Percentiles rank a stretch among this genome's conserved stretches.
Evolutionary conservation across 2,797 vertebrate genomes (phyloP).

Genomic region (Lepidocolaptes lacrymiger): DNA sequence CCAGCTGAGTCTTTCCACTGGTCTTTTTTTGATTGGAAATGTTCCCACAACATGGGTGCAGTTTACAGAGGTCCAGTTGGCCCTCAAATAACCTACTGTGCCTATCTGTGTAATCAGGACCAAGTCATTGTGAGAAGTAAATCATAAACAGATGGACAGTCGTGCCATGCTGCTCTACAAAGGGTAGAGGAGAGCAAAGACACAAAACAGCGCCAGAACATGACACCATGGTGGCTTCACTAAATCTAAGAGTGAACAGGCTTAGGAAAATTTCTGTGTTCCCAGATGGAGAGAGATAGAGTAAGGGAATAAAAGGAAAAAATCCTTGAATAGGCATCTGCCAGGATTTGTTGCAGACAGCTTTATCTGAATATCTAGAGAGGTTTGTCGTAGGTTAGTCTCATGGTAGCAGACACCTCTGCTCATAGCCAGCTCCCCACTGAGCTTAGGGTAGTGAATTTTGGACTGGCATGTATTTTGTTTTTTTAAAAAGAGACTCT

Average conservation of each 20-base stretch:
- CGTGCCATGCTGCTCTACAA: slow-evolving; percentile 30
- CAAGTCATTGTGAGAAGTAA: slow-evolving; percentile 55
- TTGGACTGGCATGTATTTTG: background rate
- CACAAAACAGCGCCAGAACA: background rate
- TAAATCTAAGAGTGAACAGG: slow-evolving; percentile 15
- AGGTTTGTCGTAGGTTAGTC: background rate
- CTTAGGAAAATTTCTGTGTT: slow-evolving; percentile 38
- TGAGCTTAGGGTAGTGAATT: background rate
- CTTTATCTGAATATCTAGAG: slow-evolving; percentile 41
- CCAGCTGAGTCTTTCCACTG: background rate
- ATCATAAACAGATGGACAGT: slow-evolving; percentile 68
- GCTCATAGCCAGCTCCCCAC: background rate
- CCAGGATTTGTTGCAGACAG: background rate
- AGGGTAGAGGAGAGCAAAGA: slow-evolving; percentile 14
- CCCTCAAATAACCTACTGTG: slow-evolving; percentile 56
- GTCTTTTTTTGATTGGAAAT: background rate
- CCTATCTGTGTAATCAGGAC: slow-evolving; percentile 62
- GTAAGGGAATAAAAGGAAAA: background rate
- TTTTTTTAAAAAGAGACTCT: background rate
- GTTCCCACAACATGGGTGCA: background rate
- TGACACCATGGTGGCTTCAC: slow-evolving; percentile 22
- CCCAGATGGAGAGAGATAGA: background rate
- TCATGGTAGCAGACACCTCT: background rate
- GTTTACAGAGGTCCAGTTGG: slow-evolving; percentile 44
- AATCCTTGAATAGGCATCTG: background rate